Percentiles rank a stretch among this genome's conserved stretches.
Evolutionary conservation across 2,797 vertebrate genomes (phyloP).

Genomic region (Melopsittacus undulatus): DNA sequence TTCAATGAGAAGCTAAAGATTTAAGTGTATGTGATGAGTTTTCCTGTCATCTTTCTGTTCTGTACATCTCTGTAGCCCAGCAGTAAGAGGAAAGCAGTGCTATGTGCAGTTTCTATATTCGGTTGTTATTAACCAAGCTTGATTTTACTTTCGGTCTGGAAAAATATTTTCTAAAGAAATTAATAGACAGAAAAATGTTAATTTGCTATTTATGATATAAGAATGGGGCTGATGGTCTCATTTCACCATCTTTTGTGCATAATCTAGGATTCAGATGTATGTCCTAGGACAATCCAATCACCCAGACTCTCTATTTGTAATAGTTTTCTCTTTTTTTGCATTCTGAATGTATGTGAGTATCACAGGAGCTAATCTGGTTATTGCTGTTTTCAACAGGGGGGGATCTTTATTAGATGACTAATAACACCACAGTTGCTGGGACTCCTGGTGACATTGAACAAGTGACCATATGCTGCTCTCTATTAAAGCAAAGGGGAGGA

Average conservation of each 20-base stretch:
- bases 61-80: too few species aligned
- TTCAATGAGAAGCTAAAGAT: background rate
- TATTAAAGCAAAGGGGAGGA: background rate
- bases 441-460: conserved; percentile 25
- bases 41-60: background rate
- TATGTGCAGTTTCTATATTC: background rate
- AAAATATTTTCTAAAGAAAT: background rate
- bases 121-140: background rate
- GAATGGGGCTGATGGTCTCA: background rate
- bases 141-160: background rate
- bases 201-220: background rate
- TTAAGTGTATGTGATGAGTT: background rate
- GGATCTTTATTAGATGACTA: background rate
- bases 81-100: background rate
- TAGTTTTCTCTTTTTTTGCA: background rate
- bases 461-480: background rate
- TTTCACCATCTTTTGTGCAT: background rate
- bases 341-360: background rate
- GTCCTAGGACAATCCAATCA: background rate
- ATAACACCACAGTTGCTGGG: background rate
- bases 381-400: background rate
- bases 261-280: background rate
- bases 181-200: background rate
- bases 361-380: background rate
- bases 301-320: background rate